Evolutionary conservation across 2,113 vertebrate genomes (phyloP).

Genomic region (Eretmochelys imbricata): DNA sequence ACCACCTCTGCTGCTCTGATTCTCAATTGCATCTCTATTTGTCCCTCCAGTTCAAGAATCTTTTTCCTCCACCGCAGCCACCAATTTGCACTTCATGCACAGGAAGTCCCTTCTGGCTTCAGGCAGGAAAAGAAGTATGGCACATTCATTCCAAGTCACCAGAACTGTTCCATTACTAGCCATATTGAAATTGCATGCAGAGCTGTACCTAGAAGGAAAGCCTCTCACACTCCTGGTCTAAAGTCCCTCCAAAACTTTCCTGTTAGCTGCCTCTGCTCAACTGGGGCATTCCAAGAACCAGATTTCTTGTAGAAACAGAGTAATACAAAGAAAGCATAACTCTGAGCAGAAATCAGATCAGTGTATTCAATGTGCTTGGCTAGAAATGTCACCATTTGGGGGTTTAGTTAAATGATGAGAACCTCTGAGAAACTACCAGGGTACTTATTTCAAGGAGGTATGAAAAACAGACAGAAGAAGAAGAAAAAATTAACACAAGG

Average conservation of each 20-base stretch:
- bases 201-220: not conserved
- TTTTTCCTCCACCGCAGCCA: not conserved
- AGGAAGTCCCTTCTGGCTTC: not conserved
- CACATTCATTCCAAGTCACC: not conserved
- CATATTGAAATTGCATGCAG: not conserved
- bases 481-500: not conserved
- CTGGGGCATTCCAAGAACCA: not conserved
- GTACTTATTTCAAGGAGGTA: slow-evolving; percentile 38
- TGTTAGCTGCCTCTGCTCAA: not conserved
- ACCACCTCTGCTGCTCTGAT: not conserved
- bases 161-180: not conserved
- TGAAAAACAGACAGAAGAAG: slow-evolving; percentile 16
- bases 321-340: slow-evolving; percentile 32
- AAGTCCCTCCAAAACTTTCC: not conserved
- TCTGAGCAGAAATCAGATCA: slow-evolving; percentile 51
- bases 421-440: slow-evolving; percentile 29
- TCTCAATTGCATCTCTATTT: not conserved
- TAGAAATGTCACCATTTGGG: slow-evolving; percentile 33
- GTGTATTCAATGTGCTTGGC: not conserved
- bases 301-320: not conserved
- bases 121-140: not conserved
- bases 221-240: not conserved
- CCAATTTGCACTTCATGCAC: not conserved
- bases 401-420: slow-evolving; percentile 20
- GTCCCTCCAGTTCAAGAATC: not conserved